These are phyloP conservation scores for Yoshiicerus persimilis DNA, from an alignment of 1,140 invertebrate species.

Conservation along the genomic window DNA sequence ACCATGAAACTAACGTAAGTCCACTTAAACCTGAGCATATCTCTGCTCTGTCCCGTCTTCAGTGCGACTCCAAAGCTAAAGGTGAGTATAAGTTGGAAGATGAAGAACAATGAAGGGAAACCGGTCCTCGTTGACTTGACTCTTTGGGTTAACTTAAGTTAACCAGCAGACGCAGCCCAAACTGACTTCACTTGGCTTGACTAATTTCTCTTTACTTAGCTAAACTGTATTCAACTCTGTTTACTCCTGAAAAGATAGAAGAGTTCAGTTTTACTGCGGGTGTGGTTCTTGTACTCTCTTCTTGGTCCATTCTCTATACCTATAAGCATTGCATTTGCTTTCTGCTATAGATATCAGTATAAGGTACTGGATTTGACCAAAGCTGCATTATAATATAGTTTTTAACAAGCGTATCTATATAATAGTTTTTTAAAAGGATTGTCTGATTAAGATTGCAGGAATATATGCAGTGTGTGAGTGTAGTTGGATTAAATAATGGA, in stretches of 20 bases:
- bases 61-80: background rate
- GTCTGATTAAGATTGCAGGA: background rate
- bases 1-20: background rate
- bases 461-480: background rate
- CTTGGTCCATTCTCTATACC: background rate
- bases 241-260: constrained; percentile 14
- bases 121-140: constrained; percentile 26
- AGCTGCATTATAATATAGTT: background rate
- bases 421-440: background rate
- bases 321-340: background rate
- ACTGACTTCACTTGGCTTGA: background rate
- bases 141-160: background rate
- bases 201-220: constrained; percentile 7
- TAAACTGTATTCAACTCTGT: constrained; percentile 14
- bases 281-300: background rate
- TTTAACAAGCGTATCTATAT: background rate
- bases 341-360: background rate
- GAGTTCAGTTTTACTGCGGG: constrained; percentile 18
- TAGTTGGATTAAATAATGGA: background rate
- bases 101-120: constrained; percentile 29
- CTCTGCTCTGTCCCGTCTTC: background rate
- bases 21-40: background rate
- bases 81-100: background rate
- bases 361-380: background rate
- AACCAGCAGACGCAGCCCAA: background rate